Conservation (phyloP, 2,888 invertebrate genomes). For the Andrena bucephala region DNA sequence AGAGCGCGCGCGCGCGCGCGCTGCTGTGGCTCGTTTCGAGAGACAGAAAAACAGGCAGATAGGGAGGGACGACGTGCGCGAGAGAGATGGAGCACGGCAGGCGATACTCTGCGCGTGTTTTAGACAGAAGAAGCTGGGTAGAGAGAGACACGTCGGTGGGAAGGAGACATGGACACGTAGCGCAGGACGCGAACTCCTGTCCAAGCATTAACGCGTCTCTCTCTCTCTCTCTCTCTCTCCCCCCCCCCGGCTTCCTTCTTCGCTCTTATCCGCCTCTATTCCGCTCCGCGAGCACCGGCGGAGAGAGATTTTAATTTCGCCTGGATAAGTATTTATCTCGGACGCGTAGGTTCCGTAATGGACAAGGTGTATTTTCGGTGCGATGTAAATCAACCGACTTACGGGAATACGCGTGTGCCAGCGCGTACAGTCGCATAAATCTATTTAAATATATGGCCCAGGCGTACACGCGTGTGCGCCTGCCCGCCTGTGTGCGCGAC, state of each 20-base stretch:
- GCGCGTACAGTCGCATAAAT: constrained; percentile 48
- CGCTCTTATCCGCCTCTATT: background rate
- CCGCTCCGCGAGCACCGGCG: background rate
- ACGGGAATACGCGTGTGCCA: constrained; percentile 16
- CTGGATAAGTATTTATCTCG: constrained; percentile 58
- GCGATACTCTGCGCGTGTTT: constrained; percentile 38
- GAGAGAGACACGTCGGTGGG: constrained; percentile 11
- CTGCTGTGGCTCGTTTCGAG: constrained; percentile 59
- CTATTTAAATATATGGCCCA: constrained; percentile 57
- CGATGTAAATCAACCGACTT: constrained; percentile 57
- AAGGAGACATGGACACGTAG: background rate
- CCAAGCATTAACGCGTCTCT: constrained; percentile 52
- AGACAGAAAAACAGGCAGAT: constrained; percentile 58
- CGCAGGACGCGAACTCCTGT: constrained; percentile 53
- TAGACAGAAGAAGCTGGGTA: constrained; percentile 33
- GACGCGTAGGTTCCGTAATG: constrained; percentile 49
- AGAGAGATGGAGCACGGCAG: constrained; percentile 7
- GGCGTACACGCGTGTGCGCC: constrained; percentile 1
- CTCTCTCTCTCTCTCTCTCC: background rate
- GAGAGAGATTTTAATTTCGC: constrained; percentile 53
- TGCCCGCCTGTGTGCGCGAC: background rate
- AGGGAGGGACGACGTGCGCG: constrained; percentile 1
- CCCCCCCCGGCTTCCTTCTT: background rate
- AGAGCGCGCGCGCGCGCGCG: constrained; percentile 28
- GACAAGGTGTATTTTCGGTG: constrained; percentile 62